These are phyloP conservation scores for Condylura cristata DNA, from an alignment of 2,113 vertebrate species.

Conservation along the genomic window DNA sequence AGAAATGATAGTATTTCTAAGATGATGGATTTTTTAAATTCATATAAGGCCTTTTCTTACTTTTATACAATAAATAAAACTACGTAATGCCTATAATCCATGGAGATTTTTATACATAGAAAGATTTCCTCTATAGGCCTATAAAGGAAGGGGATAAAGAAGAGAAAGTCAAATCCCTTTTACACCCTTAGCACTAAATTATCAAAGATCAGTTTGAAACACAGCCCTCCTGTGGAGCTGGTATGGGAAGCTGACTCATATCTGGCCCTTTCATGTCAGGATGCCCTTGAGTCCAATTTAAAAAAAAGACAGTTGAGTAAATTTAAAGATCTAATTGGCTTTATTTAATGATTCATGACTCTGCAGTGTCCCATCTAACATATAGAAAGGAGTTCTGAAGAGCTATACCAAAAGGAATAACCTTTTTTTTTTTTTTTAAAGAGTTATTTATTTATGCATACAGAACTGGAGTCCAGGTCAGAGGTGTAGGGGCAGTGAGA, in stretches of 20 bases:
- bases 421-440: too few species aligned
- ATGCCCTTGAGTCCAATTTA: neutral
- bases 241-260: neutral
- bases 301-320: neutral
- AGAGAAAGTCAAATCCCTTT: neutral
- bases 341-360: neutral
- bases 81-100: neutral
- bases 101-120: neutral
- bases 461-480: too few species aligned
- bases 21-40: neutral
- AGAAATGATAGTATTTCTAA: neutral
- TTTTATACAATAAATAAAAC: neutral
- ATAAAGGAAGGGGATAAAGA: neutral
- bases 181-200: neutral
- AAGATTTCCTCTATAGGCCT: neutral
- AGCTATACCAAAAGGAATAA: neutral
- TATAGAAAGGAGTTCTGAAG: neutral
- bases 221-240: neutral
- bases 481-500: too few species aligned
- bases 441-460: too few species aligned
- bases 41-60: neutral
- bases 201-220: neutral
- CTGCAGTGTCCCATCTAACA: neutral
- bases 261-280: neutral
- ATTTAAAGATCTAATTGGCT: neutral